Percentiles rank a stretch among this genome's conserved stretches.
Conservation (phyloP, 1,140 invertebrate species). For the Hirudo medicinalis region DNA sequence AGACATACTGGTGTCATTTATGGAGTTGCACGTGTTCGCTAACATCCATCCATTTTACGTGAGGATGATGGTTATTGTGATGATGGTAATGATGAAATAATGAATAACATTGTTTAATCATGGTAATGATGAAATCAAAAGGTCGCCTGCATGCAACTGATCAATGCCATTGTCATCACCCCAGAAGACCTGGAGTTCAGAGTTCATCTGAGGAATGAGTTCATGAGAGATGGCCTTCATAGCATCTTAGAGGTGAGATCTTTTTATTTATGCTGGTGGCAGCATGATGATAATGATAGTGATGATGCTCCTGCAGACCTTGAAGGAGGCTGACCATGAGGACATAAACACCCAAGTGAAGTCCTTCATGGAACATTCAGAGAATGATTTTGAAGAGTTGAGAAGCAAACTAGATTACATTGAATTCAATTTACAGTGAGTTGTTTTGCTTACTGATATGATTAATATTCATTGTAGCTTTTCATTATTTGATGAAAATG, state of each 20-base stretch:
- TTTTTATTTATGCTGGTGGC: background rate
- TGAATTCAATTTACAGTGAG: background rate
- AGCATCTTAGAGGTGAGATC: slow-evolving; percentile 56
- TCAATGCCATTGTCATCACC: slow-evolving; percentile 78
- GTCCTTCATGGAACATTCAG: slow-evolving; percentile 71
- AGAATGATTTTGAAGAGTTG: slow-evolving; percentile 34
- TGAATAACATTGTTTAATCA: slow-evolving; percentile 8
- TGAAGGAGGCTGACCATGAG: slow-evolving; percentile 47
- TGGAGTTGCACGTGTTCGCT: too few relatives aligned
- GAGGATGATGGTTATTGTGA: background rate
- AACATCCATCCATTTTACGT: too few relatives aligned
- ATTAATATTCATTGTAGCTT: too few relatives aligned
- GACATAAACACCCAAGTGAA: slow-evolving; percentile 65
- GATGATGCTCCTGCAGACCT: slow-evolving; percentile 26
- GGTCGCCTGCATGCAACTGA: slow-evolving; percentile 75
- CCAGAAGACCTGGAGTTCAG: slow-evolving; percentile 86
- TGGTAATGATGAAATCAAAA: slow-evolving; percentile 32
- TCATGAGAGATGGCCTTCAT: slow-evolving; percentile 76
- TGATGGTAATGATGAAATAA: background rate
- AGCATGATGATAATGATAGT: slow-evolving; percentile 5
- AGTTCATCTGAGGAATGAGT: slow-evolving; percentile 82
- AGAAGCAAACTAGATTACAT: slow-evolving; percentile 1
- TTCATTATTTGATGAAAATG: too few relatives aligned
- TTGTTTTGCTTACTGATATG: background rate
- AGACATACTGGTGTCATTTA: too few relatives aligned